phyloP scores from a whole-genome alignment of 1,140 invertebrate species.

The Orchestia grillus region DNA sequence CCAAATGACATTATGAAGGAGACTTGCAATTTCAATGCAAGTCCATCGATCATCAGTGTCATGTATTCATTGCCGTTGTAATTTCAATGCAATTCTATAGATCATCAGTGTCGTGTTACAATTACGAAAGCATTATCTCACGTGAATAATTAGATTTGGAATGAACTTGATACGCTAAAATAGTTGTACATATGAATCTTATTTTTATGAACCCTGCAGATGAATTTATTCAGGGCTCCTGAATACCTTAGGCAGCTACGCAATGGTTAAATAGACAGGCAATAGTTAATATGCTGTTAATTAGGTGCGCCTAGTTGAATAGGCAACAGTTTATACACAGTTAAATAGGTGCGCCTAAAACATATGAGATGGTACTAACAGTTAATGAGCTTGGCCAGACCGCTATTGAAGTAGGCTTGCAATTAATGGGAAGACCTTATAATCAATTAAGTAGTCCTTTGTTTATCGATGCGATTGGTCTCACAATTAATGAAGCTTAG shows the following conservation, averaged over 20 bases:
- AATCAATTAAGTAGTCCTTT: not conserved
- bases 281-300: not conserved
- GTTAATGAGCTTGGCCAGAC: not conserved
- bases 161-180: not conserved
- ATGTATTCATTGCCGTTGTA: not conserved
- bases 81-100: not conserved
- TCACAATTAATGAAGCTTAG: no score
- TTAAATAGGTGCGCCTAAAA: not conserved
- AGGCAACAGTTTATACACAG: not conserved
- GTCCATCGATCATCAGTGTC: no score
- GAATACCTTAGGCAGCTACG: not conserved
- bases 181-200: not conserved
- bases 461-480: not conserved
- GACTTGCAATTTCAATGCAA: not conserved
- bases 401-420: not conserved
- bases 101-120: not conserved
- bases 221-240: not conserved
- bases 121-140: not conserved
- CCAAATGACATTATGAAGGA: not conserved
- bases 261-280: not conserved
- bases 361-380: not conserved
- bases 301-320: not conserved
- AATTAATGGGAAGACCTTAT: not conserved
- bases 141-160: not conserved
- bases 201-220: not conserved